Base-by-base conservation (phyloP, 1,140 invertebrate species). In the Pseudomyrmex pallidus region DNA sequence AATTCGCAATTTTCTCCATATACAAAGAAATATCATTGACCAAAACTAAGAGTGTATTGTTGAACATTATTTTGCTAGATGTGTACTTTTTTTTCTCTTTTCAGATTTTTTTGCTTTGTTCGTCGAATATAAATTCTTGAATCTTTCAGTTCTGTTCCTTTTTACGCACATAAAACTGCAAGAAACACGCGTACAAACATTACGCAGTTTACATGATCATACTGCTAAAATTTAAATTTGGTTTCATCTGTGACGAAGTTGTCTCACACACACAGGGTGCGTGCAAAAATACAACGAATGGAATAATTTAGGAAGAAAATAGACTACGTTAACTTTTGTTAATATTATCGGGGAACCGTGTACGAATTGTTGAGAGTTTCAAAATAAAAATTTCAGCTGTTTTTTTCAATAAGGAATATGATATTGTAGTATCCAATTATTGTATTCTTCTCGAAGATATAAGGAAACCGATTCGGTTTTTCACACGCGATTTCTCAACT, bases 121-220 rank as follows among this genome's bases (percentile, higher is more conserved):
- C 57, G n/a, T 59, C 44, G 20, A 68, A 57, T 68, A 68, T 10
- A 3, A 3, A 54, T 35, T 35, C 35, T 35, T 35, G 44, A 22
- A 22, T 67, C n/a, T 82, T 20, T 44, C 46, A 48, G 22, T n/a
- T n/a, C 44, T 84, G 20, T 82, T 68, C 0, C 35, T 67, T n/a
- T 57, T 12, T 52, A 52, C 13, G 13, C 15, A 76, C 35, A 77
- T 76, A 66, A 83, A 83, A 74, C 82, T 83, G 82, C 82, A 83
- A 83, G 82, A 83, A 83, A 83, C 61, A 17, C 17, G 59, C 25
- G 63, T 35, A 35, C 7, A 7, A 35, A 35, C 35, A 35, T 35
- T 35, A 35, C 35, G 35, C 35, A 35, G 35, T 35, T 35, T 5
- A 63, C 52, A 74, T 82, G 56, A 74, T 46, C 46, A 73, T 10